Percentiles rank a stretch among this genome's conserved stretches.
phyloP scores from a whole-genome alignment of 2,797 vertebrate species.

The Acridotheres tristis region DNA sequence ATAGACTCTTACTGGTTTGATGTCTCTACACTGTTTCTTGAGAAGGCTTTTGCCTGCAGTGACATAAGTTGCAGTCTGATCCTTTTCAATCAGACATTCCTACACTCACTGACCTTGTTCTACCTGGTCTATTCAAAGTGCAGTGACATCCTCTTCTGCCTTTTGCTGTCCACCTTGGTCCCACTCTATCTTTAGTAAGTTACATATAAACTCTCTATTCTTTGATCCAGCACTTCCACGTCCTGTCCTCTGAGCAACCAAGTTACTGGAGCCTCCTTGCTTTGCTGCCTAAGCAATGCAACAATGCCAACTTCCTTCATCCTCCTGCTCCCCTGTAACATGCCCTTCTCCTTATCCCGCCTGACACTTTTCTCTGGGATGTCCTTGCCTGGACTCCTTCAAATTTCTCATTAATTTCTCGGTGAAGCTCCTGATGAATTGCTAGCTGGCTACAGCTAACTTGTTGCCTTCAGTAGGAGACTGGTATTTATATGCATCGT shows the following conservation, averaged over 20 bases:
- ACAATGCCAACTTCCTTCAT: background rate
- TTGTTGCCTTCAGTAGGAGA: constrained; percentile 6
- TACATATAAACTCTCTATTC: background rate
- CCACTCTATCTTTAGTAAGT: background rate
- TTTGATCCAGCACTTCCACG: background rate
- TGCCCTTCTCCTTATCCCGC: background rate
- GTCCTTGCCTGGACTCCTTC: background rate
- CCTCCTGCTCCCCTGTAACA: background rate
- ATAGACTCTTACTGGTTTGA: background rate
- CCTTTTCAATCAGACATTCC: background rate
- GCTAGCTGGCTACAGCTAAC: background rate
- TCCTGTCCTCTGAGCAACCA: background rate
- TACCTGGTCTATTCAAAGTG: background rate
- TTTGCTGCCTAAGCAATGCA: background rate
- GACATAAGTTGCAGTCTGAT: background rate
- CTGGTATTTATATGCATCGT: constrained; percentile 26
- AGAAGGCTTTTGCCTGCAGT: background rate
- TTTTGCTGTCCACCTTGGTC: background rate
- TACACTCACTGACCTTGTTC: background rate
- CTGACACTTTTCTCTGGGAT: background rate
- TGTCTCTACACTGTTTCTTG: background rate
- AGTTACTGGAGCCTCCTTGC: background rate
- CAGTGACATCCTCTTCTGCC: background rate
- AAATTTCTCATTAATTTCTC: background rate
- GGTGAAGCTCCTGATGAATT: background rate